Percentiles rank a stretch among this genome's conserved stretches.
Evolutionary conservation across 2,888 invertebrate genomes (phyloP).

Genomic region (Drosophila barbarae): DNA sequence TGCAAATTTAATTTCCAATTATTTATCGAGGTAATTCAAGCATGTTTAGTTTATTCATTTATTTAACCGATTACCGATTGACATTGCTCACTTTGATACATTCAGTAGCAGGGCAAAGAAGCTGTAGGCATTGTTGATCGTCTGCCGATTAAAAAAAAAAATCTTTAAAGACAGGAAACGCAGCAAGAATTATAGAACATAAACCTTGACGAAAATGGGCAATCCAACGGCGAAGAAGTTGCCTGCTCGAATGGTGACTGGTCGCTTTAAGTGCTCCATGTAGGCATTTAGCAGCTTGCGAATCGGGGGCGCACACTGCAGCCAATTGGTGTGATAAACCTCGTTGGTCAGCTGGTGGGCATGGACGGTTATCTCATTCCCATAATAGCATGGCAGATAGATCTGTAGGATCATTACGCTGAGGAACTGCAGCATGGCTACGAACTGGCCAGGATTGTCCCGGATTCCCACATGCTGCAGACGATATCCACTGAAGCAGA

Average conservation of each 20-base stretch:
- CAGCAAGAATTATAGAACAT: accelerated
- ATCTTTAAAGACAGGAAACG: neutral
- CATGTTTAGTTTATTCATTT: neutral
- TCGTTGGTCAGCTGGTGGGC: slow-evolving; percentile 59
- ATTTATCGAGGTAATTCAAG: neutral
- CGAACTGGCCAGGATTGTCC: slow-evolving; percentile 58
- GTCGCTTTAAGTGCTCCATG: slow-evolving; percentile 73
- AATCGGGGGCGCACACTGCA: slow-evolving; percentile 44
- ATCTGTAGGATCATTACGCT: slow-evolving; percentile 72
- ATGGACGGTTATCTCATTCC: slow-evolving; percentile 68
- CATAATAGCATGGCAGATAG: slow-evolving; percentile 76
- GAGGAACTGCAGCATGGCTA: slow-evolving; percentile 61
- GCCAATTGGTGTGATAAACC: slow-evolving; percentile 73
- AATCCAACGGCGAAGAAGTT: slow-evolving; percentile 73
- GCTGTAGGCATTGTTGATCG: slow-evolving; percentile 73
- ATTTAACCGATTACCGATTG: neutral
- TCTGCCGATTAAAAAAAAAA: slow-evolving; percentile 48
- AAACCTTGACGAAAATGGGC: slow-evolving; percentile 73
- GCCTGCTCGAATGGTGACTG: slow-evolving; percentile 63
- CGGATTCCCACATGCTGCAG: slow-evolving; percentile 52
- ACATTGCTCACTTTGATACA: slow-evolving; percentile 49
- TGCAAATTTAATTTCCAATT: neutral
- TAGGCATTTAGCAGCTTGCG: slow-evolving; percentile 61
- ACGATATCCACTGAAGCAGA: slow-evolving; percentile 72
- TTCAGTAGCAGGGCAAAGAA: slow-evolving; percentile 72